A percentile compares a stretch with the other conserved stretches of the same genome.
phyloP scores from a whole-genome alignment of 2,888 invertebrate species.

The Salpingus planirostris region DNA sequence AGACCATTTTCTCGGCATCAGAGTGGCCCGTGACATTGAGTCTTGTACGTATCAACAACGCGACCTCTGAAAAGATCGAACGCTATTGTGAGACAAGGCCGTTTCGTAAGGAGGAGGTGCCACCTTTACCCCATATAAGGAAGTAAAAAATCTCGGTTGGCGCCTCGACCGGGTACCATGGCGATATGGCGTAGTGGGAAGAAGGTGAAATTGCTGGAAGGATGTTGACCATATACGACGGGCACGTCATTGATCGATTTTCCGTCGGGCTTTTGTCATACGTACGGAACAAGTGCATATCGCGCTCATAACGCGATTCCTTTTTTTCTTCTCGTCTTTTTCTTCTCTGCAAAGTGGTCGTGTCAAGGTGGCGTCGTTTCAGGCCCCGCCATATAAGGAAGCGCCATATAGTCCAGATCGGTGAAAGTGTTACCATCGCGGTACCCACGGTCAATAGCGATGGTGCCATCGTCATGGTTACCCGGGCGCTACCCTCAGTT shows the following conservation, averaged over 20 bases:
- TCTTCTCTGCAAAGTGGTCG: slow-evolving; percentile 6
- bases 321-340: neutral
- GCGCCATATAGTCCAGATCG: slow-evolving; percentile 22
- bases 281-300: no score
- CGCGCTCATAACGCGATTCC: no score
- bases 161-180: slow-evolving; percentile 2
- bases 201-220: neutral
- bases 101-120: no score
- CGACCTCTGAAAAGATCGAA: no score
- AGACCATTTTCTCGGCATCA: no score
- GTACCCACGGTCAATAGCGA: slow-evolving; percentile 21
- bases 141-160: slow-evolving; percentile 17
- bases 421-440: slow-evolving; percentile 25
- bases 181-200: neutral
- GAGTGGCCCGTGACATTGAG: no score
- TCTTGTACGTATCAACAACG: no score
- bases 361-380: slow-evolving; percentile 28
- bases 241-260: neutral
- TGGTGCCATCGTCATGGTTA: no score
- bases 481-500: no score
- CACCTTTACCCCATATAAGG: slow-evolving; percentile 22
- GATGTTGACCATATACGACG: neutral
- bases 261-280: no score
- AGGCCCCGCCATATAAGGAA: slow-evolving; percentile 31
- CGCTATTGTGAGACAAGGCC: no score